Percentiles rank a stretch among this genome's conserved stretches.
These are phyloP conservation scores for Cordilura impudica DNA, from an alignment of 2,888 invertebrate species.

Conservation along the genomic window DNA sequence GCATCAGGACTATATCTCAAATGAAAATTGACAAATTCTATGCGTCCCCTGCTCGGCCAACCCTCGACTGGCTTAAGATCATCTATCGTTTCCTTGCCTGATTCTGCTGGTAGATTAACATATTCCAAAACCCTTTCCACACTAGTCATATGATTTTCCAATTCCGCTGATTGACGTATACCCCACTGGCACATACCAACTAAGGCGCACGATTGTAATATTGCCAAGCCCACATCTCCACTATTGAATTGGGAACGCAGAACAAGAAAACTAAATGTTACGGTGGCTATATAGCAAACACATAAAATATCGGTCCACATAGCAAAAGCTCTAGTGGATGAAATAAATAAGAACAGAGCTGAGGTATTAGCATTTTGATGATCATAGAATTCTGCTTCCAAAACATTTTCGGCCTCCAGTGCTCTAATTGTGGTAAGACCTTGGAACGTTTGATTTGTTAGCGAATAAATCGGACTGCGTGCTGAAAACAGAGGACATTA, in stretches of 20 bases:
- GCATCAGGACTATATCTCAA: constrained; percentile 84
- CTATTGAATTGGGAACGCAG: constrained; percentile 77
- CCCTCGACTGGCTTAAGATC: constrained; percentile 70
- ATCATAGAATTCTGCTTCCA: constrained; percentile 81
- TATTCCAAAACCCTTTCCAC: constrained; percentile 91
- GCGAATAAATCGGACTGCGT: constrained; percentile 87
- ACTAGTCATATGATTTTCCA: constrained; percentile 88
- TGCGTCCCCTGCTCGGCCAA: constrained; percentile 84
- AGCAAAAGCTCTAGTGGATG: constrained; percentile 93
- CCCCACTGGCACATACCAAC: constrained; percentile 89
- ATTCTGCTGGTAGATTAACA: constrained; percentile 82
- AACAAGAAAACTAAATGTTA: constrained; percentile 90
- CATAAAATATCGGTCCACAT: constrained; percentile 94
- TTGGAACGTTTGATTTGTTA: constrained; percentile 85
- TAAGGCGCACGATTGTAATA: constrained; percentile 84
- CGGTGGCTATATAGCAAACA: constrained; percentile 88
- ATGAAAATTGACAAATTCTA: constrained; percentile 82
- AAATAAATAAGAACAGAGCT: constrained; percentile 88
- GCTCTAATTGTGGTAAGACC: constrained; percentile 88
- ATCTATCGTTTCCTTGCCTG: constrained; percentile 78
- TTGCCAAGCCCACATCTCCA: constrained; percentile 85
- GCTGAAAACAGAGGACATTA: constrained; percentile 78
- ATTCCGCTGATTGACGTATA: constrained; percentile 90
- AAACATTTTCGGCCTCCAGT: constrained; percentile 81
- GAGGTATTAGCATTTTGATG: constrained; percentile 84